Evolutionary conservation across 2,797 vertebrate genomes (phyloP), one percentile per base, ranked within the genome.

Genomic region (Cygnus olor): DNA sequence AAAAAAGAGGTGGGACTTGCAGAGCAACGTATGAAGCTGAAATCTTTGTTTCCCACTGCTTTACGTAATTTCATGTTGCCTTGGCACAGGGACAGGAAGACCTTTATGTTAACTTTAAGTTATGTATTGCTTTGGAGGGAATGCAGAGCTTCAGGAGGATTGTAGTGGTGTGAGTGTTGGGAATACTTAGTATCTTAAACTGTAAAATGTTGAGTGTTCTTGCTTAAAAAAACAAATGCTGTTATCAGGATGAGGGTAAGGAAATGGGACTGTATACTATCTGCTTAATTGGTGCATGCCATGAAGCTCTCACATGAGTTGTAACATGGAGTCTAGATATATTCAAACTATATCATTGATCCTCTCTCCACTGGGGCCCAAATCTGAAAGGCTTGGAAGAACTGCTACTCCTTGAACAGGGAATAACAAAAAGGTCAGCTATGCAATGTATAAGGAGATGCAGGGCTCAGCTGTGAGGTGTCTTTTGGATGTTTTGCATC

Each of bases 151-250:
- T 92, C 64, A 64, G 25, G n/a, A 88, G 10, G 10, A 20, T 14
- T 21, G 4, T 11, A 58, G 11, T 24, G n/a, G 18, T 53, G 19
- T 7, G 7, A 65, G 11, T 16, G 0, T 0, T 34, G 9, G 38
- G 47, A 53, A 42, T 77, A 72, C 9, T 64, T 14, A 16, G 3
- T 30, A 11, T 38, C 9, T 68, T 40, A 71, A 63, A 20, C 3
- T 1, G 10, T 68, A 15, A 92, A 85, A 51, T 44, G 22, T 34
- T 78, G 30, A 58, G 32, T 42, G 36, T 44, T 90, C 32, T 34
- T 79, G 40, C 45, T 45, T 74, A 4, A 63, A 60, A 53, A 68
- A 6, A 0, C 9, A 44, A 15, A 24, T 1, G 0, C 7, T 72
- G 7, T 42, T 74, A 9, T 34, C 49, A 24, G 18, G 18, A 19